Percentiles rank a stretch among this genome's conserved stretches.
Evolutionary conservation across 2,888 invertebrate species (phyloP).

Genomic region (Meghimatium bilineatum): DNA sequence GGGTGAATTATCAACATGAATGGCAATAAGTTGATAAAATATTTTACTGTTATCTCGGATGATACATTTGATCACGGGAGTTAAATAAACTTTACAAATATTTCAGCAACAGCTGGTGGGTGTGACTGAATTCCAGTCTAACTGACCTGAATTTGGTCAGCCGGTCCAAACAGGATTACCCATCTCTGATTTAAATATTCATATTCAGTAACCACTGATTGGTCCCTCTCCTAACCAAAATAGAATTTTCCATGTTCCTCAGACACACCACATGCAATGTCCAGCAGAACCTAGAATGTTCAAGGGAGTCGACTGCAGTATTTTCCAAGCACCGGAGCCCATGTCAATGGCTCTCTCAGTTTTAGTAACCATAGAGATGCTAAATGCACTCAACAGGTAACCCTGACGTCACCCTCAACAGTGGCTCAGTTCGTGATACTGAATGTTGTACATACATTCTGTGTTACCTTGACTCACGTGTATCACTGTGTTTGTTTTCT

Average conservation of each 20-base stretch:
- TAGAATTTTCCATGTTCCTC: constrained; percentile 51
- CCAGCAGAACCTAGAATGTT: constrained; percentile 93
- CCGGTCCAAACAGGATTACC: no score
- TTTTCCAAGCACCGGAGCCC: constrained; percentile 98
- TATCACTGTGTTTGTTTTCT: background rate
- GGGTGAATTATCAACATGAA: no score
- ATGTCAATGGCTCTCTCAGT: constrained; percentile 99
- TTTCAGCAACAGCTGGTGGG: no score
- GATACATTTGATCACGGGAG: no score
- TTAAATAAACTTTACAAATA: no score
- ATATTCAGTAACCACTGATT: background rate
- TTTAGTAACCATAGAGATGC: constrained; percentile 99
- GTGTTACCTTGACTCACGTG: background rate
- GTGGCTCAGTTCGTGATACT: no score
- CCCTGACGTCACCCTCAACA: background rate
- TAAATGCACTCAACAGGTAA: constrained; percentile 99
- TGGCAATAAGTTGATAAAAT: no score
- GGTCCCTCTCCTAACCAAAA: background rate
- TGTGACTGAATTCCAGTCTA: no score
- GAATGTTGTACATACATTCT: background rate
- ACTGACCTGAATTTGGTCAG: no score
- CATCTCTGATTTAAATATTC: no score
- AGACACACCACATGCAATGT: constrained; percentile 98
- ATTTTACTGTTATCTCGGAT: no score
- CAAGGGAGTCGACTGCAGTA: constrained; percentile 96